phyloP scores from a whole-genome alignment of 2,888 invertebrate genomes.

The Pasiphila rectangulata region DNA sequence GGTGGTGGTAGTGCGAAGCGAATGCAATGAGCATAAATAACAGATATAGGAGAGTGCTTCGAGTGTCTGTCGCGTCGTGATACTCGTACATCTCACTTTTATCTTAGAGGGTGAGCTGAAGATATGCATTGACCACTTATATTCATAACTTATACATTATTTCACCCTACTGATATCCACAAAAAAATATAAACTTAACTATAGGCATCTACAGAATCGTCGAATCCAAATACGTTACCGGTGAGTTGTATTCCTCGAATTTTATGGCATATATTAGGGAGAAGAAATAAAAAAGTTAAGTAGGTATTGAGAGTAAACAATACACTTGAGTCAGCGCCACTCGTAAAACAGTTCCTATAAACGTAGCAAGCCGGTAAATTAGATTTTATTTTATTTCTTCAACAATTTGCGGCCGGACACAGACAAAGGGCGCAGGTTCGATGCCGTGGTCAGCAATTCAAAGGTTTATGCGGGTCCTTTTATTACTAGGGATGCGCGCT shows the following conservation, averaged over 20 bases:
- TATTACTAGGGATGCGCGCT: constrained; percentile 59
- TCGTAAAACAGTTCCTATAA: constrained; percentile 73
- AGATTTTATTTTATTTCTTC: constrained; percentile 80
- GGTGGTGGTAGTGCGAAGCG: constrained; percentile 54
- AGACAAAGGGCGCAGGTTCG: constrained; percentile 76
- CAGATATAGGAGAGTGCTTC: constrained; percentile 53
- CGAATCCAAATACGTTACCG: constrained; percentile 17
- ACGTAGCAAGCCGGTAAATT: constrained; percentile 76
- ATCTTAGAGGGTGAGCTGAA: constrained; percentile 10
- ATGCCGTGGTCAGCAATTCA: constrained; percentile 77
- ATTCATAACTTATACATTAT: constrained; percentile 3
- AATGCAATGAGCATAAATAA: constrained; percentile 75
- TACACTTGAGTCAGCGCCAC: constrained; percentile 60
- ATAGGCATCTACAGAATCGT: too few species aligned
- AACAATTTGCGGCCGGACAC: constrained; percentile 75
- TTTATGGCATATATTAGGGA: constrained; percentile 49
- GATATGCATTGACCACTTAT: neutral
- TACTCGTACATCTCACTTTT: constrained; percentile 54
- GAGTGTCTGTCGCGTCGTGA: constrained; percentile 31
- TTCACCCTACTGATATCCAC: neutral
- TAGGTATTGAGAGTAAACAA: constrained; percentile 66
- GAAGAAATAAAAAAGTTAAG: constrained; percentile 52
- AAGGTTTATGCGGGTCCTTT: constrained; percentile 78
- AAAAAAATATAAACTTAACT: too few species aligned
- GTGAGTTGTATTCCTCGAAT: constrained; percentile 43